Conservation (phyloP, 1,140 invertebrate species). For the Battus philenor region DNA sequence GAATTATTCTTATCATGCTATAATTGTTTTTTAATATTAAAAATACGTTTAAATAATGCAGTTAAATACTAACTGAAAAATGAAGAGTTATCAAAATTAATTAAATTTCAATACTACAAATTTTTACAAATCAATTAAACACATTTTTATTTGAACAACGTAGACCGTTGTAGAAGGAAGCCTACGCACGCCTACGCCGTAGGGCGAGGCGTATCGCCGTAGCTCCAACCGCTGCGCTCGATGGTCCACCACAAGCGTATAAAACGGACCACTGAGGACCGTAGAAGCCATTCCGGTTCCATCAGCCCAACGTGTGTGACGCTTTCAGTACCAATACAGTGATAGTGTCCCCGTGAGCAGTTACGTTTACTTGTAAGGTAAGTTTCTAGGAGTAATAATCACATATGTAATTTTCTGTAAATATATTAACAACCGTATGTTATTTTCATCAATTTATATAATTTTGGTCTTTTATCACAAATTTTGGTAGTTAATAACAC, state of each 20-base stretch:
- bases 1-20: too few species aligned
- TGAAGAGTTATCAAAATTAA: too few species aligned
- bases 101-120: constrained; percentile 3
- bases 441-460: too few species aligned
- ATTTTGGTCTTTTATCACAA: too few species aligned
- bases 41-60: too few species aligned
- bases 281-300: constrained; percentile 41
- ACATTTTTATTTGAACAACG: constrained; percentile 5
- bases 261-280: constrained; percentile 33
- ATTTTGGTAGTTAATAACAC: too few species aligned
- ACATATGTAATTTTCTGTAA: too few species aligned
- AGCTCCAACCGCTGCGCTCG: constrained; percentile 51
- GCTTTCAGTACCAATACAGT: constrained; percentile 36
- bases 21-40: too few species aligned
- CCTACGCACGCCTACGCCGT: constrained; percentile 64
- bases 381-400: too few species aligned
- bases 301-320: constrained; percentile 37
- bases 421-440: too few species aligned
- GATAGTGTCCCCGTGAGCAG: constrained; percentile 17
- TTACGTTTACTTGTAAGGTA: constrained; percentile 47
- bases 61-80: too few species aligned
- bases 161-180: constrained; percentile 35
- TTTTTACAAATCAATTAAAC: background rate
- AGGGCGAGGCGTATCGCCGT: constrained; percentile 49
- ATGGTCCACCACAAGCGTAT: constrained; percentile 30